phyloP scores from a whole-genome alignment of 2,888 invertebrate genomes.

The Sinohyriopsis cumingii region DNA sequence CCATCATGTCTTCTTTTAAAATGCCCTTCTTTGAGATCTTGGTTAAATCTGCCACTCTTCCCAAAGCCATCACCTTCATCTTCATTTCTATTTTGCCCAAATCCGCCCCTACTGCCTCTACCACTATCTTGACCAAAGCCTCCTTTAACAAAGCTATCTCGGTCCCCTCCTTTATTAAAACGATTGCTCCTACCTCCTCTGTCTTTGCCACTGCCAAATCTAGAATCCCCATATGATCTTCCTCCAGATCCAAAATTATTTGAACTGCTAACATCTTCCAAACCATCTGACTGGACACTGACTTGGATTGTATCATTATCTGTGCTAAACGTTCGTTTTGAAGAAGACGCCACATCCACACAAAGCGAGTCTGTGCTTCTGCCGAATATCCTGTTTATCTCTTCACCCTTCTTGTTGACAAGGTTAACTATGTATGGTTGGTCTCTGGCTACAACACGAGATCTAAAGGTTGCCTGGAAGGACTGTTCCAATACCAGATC shows the following conservation, averaged over 20 bases:
- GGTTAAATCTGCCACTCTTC: no score
- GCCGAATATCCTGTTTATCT: conserved; percentile 57
- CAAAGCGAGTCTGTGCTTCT: conserved; percentile 36
- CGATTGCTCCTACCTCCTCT: conserved; percentile 14
- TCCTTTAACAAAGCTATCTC: background rate
- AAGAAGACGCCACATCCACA: no score
- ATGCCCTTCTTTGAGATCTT: no score
- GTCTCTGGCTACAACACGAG: conserved; percentile 26
- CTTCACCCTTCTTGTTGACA: conserved; percentile 39
- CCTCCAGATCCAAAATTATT: conserved; percentile 9
- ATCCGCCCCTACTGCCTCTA: conserved; percentile 5
- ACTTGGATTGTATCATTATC: no score
- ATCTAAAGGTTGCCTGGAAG: conserved; percentile 48
- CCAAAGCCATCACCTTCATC: conserved; percentile 14
- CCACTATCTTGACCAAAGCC: conserved; percentile 3
- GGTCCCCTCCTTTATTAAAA: conserved; percentile 14
- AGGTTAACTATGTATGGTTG: conserved; percentile 48
- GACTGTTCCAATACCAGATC: conserved; percentile 56
- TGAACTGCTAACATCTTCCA: conserved; percentile 20
- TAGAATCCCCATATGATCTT: background rate
- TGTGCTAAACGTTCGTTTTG: no score
- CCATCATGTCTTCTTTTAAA: background rate
- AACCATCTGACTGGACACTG: background rate
- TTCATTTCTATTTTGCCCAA: conserved; percentile 9
- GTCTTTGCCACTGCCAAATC: conserved; percentile 21